These are phyloP conservation scores for Chrysochloris asiatica DNA, from an alignment of 2,113 vertebrate species.

Conservation along the genomic window DNA sequence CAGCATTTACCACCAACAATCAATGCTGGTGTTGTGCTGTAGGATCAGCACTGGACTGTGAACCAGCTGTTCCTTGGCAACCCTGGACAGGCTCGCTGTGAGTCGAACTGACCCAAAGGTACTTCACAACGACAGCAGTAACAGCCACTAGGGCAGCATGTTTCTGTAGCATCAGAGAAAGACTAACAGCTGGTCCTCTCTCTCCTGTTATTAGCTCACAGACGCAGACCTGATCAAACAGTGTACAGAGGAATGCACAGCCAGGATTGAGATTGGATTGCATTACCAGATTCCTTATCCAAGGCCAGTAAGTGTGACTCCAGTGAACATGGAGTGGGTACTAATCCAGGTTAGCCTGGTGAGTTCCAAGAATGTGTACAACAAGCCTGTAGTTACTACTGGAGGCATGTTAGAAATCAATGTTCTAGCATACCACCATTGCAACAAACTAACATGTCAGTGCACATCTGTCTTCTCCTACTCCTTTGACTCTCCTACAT, in stretches of 20 bases:
- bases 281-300: conserved; percentile 97
- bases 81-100: too few species aligned
- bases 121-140: neutral
- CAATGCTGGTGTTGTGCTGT: too few species aligned
- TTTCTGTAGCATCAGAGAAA: conserved; percentile 8
- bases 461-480: neutral
- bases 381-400: neutral
- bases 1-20: too few species aligned
- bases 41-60: too few species aligned
- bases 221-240: conserved; percentile 88
- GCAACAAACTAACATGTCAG: neutral
- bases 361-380: neutral
- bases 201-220: conserved; percentile 86
- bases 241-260: conserved; percentile 93
- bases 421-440: neutral
- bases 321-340: neutral
- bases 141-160: too few species aligned
- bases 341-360: neutral
- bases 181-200: conserved; percentile 27
- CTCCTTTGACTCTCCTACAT: neutral
- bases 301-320: conserved; percentile 90
- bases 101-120: neutral
- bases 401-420: neutral
- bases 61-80: too few species aligned
- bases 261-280: conserved; percentile 95